phyloP scores from a whole-genome alignment of 53 echinoderm and acorn worm species.

The Stichopus horrens region DNA sequence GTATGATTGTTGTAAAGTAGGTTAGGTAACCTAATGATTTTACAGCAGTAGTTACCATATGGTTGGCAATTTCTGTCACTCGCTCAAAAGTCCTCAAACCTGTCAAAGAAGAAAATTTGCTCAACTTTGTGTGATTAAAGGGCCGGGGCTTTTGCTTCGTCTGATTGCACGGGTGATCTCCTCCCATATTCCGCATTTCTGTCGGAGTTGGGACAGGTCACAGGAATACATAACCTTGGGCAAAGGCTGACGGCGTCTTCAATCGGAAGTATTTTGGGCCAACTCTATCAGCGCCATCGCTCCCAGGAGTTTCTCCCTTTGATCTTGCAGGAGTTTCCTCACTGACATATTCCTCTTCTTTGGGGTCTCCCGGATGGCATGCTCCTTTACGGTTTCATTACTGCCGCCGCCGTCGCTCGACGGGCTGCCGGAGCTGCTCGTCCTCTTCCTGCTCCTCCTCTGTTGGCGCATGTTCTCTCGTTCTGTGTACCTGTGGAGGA shows the following conservation, averaged over 20 bases:
- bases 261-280: constrained; percentile 60
- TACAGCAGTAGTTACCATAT: no score
- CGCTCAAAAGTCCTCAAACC: no score
- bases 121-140: no score
- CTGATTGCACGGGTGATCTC: no score
- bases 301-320: constrained; percentile 83
- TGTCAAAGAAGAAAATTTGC: no score
- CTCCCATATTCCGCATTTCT: no score
- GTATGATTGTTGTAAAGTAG: no score
- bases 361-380: constrained; percentile 58
- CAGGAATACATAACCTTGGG: no score
- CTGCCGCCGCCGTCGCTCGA: constrained; percentile 4
- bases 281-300: constrained; percentile 96
- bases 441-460: constrained; percentile 18
- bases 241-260: neutral
- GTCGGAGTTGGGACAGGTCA: no score
- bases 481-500: constrained; percentile 22
- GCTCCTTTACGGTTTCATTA: constrained; percentile 19
- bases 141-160: no score
- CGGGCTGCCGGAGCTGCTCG: constrained; percentile 6
- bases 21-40: no score
- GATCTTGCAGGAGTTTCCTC: constrained; percentile 67
- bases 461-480: constrained; percentile 21
- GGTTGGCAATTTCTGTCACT: no score
- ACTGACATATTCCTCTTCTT: constrained; percentile 75